Evolutionary conservation across 2,888 invertebrate genomes (phyloP).

Genomic region (Orthonevra nobilis): DNA sequence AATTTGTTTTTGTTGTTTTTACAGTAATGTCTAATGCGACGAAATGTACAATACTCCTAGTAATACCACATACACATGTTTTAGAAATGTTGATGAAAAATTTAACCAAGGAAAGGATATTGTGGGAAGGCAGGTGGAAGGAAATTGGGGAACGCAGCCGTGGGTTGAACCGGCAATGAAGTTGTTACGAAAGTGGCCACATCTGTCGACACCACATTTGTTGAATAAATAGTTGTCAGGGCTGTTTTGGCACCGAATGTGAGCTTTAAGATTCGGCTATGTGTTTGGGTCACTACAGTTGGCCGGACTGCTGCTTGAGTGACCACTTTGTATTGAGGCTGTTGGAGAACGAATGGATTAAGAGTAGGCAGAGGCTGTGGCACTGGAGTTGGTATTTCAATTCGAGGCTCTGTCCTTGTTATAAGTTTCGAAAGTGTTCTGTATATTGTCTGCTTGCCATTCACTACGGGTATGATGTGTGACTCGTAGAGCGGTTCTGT

Average conservation of each 20-base stretch:
- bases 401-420: slow-evolving; percentile 89
- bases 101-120: slow-evolving; percentile 87
- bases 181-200: slow-evolving; percentile 92
- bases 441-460: slow-evolving; percentile 87
- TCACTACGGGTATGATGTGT: slow-evolving; percentile 89
- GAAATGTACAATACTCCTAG: slow-evolving; percentile 50
- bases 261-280: slow-evolving; percentile 90
- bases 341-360: slow-evolving; percentile 82
- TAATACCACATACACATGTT: slow-evolving; percentile 40
- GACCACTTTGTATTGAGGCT: slow-evolving; percentile 87
- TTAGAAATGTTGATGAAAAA: not conserved
- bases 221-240: slow-evolving; percentile 91
- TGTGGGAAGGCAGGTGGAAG: slow-evolving; percentile 88
- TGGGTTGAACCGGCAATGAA: slow-evolving; percentile 87
- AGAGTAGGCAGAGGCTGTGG: slow-evolving; percentile 76
- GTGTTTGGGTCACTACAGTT: slow-evolving; percentile 88
- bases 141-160: slow-evolving; percentile 87
- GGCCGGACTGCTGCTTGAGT: slow-evolving; percentile 91
- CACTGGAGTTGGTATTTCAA: slow-evolving; percentile 83
- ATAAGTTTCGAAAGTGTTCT: slow-evolving; percentile 90
- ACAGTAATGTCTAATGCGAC: slow-evolving; percentile 49
- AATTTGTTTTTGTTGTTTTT: slow-evolving; percentile 14
- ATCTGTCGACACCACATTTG: slow-evolving; percentile 90
- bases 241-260: slow-evolving; percentile 95
- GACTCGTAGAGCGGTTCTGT: slow-evolving; percentile 91